Evolutionary conservation across 2,888 invertebrate genomes (phyloP).

Genomic region (Diarsia dahlii): DNA sequence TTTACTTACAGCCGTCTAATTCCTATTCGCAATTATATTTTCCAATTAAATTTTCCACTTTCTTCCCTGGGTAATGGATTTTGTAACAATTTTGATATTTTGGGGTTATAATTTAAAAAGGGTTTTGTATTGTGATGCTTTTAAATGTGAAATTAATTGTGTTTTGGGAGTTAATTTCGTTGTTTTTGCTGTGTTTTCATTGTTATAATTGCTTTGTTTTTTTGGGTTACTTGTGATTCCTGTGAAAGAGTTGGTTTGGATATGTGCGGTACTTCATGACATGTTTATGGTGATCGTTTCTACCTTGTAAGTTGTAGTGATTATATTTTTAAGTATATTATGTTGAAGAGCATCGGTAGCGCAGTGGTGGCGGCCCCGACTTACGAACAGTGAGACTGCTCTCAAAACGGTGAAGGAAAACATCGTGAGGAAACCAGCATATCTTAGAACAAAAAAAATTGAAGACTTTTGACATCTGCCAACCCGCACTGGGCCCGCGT

Average conservation of each 20-base stretch:
- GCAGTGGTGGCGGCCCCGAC: no score
- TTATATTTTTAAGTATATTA: no score
- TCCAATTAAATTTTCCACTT: constrained; percentile 83
- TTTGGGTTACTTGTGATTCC: background rate
- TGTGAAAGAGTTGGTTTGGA: background rate
- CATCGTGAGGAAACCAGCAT: no score
- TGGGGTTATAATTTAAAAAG: constrained; percentile 64
- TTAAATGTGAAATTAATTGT: constrained; percentile 62
- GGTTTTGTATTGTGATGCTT: constrained; percentile 50
- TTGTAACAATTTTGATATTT: constrained; percentile 68
- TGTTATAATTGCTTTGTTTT: constrained; percentile 32
- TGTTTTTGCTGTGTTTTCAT: constrained; percentile 27
- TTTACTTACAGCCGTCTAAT: constrained; percentile 78
- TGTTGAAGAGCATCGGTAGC: no score
- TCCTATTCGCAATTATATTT: constrained; percentile 81
- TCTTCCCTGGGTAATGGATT: constrained; percentile 79
- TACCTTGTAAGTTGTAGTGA: no score
- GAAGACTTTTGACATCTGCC: no score
- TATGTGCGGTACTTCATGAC: background rate
- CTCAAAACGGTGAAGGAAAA: no score
- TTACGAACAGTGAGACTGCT: no score
- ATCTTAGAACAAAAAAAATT: no score
- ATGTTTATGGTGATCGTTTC: background rate
- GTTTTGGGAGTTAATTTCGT: constrained; percentile 46
- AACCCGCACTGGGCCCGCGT: no score